phyloP scores from a whole-genome alignment of 2,797 vertebrate species.

The Tinamus major region DNA sequence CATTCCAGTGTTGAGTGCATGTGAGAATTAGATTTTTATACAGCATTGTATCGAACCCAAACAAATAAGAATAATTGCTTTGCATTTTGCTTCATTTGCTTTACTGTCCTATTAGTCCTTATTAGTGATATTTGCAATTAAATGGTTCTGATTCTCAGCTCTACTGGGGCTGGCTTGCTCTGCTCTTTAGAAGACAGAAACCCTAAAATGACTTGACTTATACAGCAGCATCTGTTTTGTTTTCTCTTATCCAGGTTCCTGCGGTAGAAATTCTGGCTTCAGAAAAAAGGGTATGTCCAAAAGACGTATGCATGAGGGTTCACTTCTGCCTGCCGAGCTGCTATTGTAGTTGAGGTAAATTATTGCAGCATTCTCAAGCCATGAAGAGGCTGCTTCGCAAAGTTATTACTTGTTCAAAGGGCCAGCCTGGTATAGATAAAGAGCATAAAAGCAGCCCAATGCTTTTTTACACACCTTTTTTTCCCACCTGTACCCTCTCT shows the following conservation, averaged over 20 bases:
- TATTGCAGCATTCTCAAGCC: neutral
- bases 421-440: neutral
- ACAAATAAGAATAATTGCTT: neutral
- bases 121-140: conserved; percentile 18
- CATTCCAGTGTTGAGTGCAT: conserved; percentile 26
- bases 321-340: conserved; percentile 19
- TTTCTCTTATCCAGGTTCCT: neutral
- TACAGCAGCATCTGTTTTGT: neutral
- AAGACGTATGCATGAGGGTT: neutral
- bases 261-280: neutral
- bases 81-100: neutral
- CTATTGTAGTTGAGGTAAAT: neutral
- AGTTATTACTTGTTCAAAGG: neutral
- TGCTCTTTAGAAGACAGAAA: conserved; percentile 19
- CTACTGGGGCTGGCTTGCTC: neutral
- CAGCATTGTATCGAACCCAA: neutral
- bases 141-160: neutral
- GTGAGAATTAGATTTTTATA: conserved; percentile 23
- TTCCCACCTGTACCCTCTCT: neutral
- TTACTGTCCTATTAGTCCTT: neutral
- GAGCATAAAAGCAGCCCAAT: neutral
- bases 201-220: neutral
- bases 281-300: neutral
- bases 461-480: neutral
- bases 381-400: neutral